These are phyloP conservation scores for Mantis religiosa DNA, from an alignment of 2,888 invertebrate species.

Conservation along the genomic window DNA sequence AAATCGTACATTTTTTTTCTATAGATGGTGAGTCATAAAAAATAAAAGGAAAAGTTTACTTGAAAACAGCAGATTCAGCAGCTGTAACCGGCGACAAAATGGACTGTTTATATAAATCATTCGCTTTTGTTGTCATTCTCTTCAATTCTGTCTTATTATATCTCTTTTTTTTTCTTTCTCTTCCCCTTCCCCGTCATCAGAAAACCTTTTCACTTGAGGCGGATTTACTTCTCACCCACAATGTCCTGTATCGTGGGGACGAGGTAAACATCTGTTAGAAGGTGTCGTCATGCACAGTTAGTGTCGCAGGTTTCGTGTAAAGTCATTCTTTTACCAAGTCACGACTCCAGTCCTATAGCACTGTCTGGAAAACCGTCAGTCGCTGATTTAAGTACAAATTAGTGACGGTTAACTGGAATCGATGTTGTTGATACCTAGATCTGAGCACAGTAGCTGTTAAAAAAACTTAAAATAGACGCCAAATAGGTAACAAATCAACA, in stretches of 20 bases:
- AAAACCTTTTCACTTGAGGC: neutral
- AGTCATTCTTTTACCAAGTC: neutral
- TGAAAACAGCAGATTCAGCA: neutral
- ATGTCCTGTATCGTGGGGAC: neutral
- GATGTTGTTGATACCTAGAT: no score
- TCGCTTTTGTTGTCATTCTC: neutral
- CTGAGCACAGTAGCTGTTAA: no score
- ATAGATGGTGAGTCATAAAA: conserved; percentile 3
- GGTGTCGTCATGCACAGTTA: neutral
- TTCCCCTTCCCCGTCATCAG: neutral
- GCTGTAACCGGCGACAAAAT: neutral
- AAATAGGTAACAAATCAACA: no score
- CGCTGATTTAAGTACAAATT: no score
- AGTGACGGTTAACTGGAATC: no score
- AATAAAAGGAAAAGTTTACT: neutral
- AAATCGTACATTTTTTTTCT: neutral
- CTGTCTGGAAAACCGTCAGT: neutral
- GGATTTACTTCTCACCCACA: neutral
- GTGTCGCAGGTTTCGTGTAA: neutral
- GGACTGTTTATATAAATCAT: conserved; percentile 13
- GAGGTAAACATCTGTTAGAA: neutral
- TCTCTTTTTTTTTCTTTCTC: neutral
- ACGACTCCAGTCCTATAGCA: neutral
- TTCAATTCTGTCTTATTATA: neutral
- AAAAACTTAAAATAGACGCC: no score